Evolutionary conservation across 1,140 invertebrate species (phyloP), one percentile per base, ranked within the genome.

Genomic region (Phocides pigmalion): DNA sequence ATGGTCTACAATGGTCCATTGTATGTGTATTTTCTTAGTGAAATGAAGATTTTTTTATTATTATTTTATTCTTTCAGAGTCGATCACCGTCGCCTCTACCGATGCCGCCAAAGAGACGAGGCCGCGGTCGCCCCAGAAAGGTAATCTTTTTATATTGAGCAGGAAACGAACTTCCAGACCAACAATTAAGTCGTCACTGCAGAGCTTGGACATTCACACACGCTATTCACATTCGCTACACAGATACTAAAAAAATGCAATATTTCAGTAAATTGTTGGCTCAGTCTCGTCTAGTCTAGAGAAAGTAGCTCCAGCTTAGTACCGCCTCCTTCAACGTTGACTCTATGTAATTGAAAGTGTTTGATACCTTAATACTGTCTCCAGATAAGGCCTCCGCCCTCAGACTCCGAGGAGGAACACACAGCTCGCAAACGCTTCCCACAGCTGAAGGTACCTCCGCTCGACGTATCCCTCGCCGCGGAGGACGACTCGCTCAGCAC

Each of bases 71-170:
- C 46, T 66, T 76, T 53, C 71, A 88, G 87, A 66, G 62, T 47
- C 72, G 79, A 4, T 88, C 87, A 0, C 85, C 85, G 4, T 83
- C 85, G 0, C 84, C 84, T 0, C 35, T 79, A 3, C 85, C 82
- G 3, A 51, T 75, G 8, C 78, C 79, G 11, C 62, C 74, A 0
- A 90, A 90, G 69, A 76, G 74, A 50, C 66, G 87, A 25, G 87
- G 87, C 0, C 87, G 84, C 1, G 87, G 87, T 0, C 79, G 87
- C 32, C 87, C 87, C 0, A 82, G 87, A 42, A 90, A 90, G 79
- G 87, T 89, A 77, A 70, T 22, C 5, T 2, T 22, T 22, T 22
- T 3, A n/a, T 32, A 47, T 56, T 50, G 1, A 25, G 19, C 11
- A 54, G 47, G 44, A 11, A 22, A 12, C 9, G 28, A 32, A 2